Base-by-base conservation (phyloP, 2,888 invertebrate species). In the Oasisia sp. region DNA sequence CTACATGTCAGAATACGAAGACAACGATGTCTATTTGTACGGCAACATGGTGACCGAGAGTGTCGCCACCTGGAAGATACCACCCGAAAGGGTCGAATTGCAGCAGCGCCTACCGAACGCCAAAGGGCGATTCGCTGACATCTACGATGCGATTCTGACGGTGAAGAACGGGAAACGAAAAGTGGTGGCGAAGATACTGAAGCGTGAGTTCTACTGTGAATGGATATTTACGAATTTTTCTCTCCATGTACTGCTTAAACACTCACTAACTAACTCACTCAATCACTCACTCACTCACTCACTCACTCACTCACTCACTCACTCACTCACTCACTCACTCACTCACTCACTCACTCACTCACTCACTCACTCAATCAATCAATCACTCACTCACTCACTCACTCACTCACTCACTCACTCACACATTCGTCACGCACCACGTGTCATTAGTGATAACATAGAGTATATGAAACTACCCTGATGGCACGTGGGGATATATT, bases 31-130 rank as follows among this genome's bases (percentile, higher is more conserved):
- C 74, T 74, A 74, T 27, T 74, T 74, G 74, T 74, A 74, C 74
- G 74, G 74, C 74, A 74, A 74, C 74, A 74, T 74, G 74, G 74
- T 74, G 27, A 74, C 74, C 74, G 74, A 74, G 27, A 74, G 74
- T 74, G 74, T 74, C 74, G 74, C 74, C 74, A 5, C 27, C 74
- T 74, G 74, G 74, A 74, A 74, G 74, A 74, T 74, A 7, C 74
- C 74, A 19, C 0, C 27, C 74, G 74, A n/a, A 74, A 74, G 27
- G 7, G 74, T 74, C 27, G 74, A 74, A 74, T 5, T 74, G 74
- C 27, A 27, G 27, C 74, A 74, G 27, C 74, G 74, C 19, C 74
- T 74, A 27, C 74, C 74, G 14, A 74, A 74, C 74, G 74, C 74
- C 74, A 74, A 74, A 19, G 74, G 74, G 74, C 74, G 74, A 5